phyloP scores from a whole-genome alignment of 30 jellyfish, hydroid and myxozoan genomes.

The Cassiopea xamachana region DNA sequence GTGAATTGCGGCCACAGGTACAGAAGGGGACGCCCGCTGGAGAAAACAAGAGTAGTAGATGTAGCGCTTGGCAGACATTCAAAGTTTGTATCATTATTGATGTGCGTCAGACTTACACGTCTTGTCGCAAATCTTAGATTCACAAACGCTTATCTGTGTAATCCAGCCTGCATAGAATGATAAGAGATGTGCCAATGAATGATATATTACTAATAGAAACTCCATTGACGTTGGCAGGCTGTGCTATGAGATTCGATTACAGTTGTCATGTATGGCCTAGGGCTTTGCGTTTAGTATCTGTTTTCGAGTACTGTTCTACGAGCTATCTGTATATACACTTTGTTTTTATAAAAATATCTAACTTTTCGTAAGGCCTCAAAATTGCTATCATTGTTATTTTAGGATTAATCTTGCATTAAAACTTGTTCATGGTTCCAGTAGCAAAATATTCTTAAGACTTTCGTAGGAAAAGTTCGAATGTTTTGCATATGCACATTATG shows the following conservation, averaged over 20 bases:
- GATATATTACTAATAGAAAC: background rate
- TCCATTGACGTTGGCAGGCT: background rate
- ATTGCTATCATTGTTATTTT: too few relatives aligned
- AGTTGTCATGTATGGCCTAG: too few relatives aligned
- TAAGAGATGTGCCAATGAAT: background rate
- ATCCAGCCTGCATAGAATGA: background rate
- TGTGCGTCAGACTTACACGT: background rate
- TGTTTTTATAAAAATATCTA: too few relatives aligned
- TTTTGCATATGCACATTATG: too few relatives aligned
- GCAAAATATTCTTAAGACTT: too few relatives aligned
- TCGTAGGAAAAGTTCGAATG: too few relatives aligned
- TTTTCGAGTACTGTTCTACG: too few relatives aligned
- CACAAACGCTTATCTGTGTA: background rate
- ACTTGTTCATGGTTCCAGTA: too few relatives aligned
- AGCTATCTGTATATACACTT: too few relatives aligned
- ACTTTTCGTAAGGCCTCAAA: too few relatives aligned
- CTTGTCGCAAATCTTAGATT: background rate
- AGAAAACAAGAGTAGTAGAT: background rate
- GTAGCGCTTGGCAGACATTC: background rate
- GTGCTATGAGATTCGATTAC: background rate
- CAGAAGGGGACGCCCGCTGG: background rate
- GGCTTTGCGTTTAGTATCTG: too few relatives aligned
- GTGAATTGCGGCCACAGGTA: background rate
- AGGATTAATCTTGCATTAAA: too few relatives aligned
- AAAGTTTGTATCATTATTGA: background rate